Evolutionary conservation across 1,140 invertebrate genomes (phyloP), one percentile per base, ranked within the genome.

Genomic region (Trinorchestia longiramus): DNA sequence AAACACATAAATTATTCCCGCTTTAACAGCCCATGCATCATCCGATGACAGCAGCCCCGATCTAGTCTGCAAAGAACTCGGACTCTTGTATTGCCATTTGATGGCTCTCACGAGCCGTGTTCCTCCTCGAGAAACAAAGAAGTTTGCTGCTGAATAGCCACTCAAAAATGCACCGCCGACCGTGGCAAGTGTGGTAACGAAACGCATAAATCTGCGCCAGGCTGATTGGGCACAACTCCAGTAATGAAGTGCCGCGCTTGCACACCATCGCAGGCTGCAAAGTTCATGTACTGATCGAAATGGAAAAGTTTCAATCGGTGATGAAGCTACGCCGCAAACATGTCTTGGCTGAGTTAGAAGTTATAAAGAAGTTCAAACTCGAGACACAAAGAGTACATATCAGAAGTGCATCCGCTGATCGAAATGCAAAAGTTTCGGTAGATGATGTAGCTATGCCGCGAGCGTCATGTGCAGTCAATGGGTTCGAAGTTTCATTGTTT

Each of bases 131-230:
- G 62, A 77, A 36, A 77, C 62, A 77, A 77, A 77, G 62, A 77
- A 77, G 62, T 77, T 36, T 36, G 28, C 62, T 77, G 62, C 62
- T 42, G 88, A 90, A 28, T 36, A 41, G 28, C 41, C 6, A 36
- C 88, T 42, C 88, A 77, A 77, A 77, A 77, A 77, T 77, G 62
- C 62, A 42, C 88, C 88, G 36, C 88, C 88, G 43, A 90, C 88
- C 6, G 88, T 4, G 88, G 88, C 88, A 90, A 41, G 43, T 43
- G 88, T 41, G 15, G 88, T 90, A 90, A 43, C 88, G 88, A 41
- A 43, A 41, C 88, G 28, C 88, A 90, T 90, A 90, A 90, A 90
- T 43, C 88, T 90, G 88, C 3, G 41, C 87, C 23, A 28, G 41
- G 43, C 88, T 90, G 88, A 90, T 90, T 42, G 88, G 41, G 15